Percentiles rank a stretch among this genome's conserved stretches.
These are phyloP conservation scores for Salminus brasiliensis DNA, from an alignment of 2,113 vertebrate genomes.

Conservation along the genomic window DNA sequence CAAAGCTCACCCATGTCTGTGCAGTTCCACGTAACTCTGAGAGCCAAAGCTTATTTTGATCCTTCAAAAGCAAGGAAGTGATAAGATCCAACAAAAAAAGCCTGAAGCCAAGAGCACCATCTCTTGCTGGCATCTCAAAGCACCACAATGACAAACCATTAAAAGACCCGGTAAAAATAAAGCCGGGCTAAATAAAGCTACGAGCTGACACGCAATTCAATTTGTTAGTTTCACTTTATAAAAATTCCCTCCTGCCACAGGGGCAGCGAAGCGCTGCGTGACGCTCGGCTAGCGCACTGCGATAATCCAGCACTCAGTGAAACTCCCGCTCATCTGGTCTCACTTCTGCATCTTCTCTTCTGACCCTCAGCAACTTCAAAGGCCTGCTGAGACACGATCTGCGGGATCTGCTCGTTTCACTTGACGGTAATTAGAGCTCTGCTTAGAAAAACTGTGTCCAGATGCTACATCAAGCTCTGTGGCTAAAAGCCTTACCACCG, in stretches of 20 bases:
- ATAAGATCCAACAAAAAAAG: conserved; percentile 32
- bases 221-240: background rate
- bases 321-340: conserved; percentile 33
- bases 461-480: conserved; percentile 28
- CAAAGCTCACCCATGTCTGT: background rate
- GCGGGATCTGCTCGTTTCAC: conserved; percentile 23
- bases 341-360: conserved; percentile 25
- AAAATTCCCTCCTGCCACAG: background rate
- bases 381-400: conserved; percentile 8
- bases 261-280: conserved; percentile 6
- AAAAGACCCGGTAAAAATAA: background rate
- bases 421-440: conserved; percentile 43
- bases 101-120: conserved; percentile 10
- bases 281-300: background rate
- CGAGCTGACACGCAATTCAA: background rate
- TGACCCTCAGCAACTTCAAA: conserved; percentile 34
- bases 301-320: background rate
- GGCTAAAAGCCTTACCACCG: background rate
- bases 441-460: conserved; percentile 40
- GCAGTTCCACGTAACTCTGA: background rate
- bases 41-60: conserved; percentile 2
- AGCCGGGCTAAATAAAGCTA: background rate
- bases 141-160: background rate
- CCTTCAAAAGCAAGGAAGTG: conserved; percentile 34
- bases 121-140: conserved; percentile 5